Percentiles rank a stretch among this genome's conserved stretches.
phyloP scores from a whole-genome alignment of 2,113 vertebrate genomes.

The Eudyptes chrysolophus region DNA sequence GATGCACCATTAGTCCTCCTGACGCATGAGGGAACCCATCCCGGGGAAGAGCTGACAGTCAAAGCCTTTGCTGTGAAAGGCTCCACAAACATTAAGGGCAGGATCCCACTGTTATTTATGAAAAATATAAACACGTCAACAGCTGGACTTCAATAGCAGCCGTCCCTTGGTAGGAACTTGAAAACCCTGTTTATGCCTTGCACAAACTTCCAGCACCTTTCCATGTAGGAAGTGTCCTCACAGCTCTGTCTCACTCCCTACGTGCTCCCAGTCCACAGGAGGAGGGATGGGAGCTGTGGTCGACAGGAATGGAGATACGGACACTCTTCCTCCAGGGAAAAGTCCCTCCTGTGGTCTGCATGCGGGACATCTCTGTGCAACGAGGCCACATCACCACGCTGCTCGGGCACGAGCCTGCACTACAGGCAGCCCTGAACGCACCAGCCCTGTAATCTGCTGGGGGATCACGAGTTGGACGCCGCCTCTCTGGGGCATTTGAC shows the following conservation, averaged over 20 bases:
- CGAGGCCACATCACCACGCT: not conserved
- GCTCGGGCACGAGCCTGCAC: not conserved
- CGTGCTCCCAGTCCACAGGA: rapidly evolving
- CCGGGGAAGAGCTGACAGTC: not conserved
- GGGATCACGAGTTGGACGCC: rapidly evolving
- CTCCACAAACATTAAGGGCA: not conserved
- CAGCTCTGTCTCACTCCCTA: rapidly evolving
- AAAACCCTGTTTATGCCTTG: not conserved
- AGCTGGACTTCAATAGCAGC: not conserved
- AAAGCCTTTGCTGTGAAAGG: not conserved
- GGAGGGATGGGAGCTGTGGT: not conserved
- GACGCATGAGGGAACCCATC: not conserved
- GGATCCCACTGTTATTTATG: not conserved
- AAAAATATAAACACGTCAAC: not conserved
- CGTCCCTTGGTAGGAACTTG: not conserved
- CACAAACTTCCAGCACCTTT: not conserved
- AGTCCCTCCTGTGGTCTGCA: not conserved
- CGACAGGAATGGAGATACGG: not conserved
- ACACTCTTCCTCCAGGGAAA: not conserved
- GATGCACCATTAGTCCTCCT: not conserved
- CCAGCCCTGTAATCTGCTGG: not conserved
- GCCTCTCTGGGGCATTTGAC: not conserved
- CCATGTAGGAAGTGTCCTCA: not conserved
- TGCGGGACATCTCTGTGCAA: not conserved
- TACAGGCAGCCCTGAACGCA: not conserved